phyloP scores from a whole-genome alignment of 1,140 invertebrate species.

The Oscheius sp. region DNA sequence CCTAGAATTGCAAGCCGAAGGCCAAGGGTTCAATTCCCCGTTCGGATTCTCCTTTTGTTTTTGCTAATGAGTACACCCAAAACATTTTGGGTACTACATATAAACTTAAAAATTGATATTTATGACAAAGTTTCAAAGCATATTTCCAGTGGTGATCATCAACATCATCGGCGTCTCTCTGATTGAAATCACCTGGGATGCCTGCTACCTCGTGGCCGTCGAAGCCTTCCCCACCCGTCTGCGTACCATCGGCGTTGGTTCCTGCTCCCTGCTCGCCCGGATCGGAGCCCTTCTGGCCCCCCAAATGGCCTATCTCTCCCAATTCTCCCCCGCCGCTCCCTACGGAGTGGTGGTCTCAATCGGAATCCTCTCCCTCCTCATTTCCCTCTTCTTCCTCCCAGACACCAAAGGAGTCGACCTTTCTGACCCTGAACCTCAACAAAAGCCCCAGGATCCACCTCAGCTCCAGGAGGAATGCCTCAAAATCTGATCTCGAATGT shows the following conservation, averaged over 20 bases:
- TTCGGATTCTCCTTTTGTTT: no score
- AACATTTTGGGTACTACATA: no score
- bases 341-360: conserved; percentile 18
- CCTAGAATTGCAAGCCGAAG: no score
- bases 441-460: no score
- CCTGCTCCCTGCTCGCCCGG: conserved; percentile 80
- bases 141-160: conserved; percentile 29
- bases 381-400: conserved; percentile 29
- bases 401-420: conserved; percentile 33
- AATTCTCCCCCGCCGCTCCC: conserved; percentile 12
- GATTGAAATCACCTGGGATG: conserved; percentile 36
- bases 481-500: no score
- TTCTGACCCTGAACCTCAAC: no score
- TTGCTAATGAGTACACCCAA: no score
- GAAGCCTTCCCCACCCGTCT: conserved; percentile 80
- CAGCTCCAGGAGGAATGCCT: no score
- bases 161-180: conserved; percentile 30
- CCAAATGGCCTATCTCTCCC: conserved; percentile 34
- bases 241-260: conserved; percentile 78
- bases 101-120: no score
- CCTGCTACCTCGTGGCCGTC: conserved; percentile 28
- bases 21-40: no score
- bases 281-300: conserved; percentile 70
- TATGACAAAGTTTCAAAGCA: no score
- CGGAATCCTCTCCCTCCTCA: conserved; percentile 14